Conservation (phyloP, 2,113 vertebrate genomes). For the Megaceryle torquata region DNA sequence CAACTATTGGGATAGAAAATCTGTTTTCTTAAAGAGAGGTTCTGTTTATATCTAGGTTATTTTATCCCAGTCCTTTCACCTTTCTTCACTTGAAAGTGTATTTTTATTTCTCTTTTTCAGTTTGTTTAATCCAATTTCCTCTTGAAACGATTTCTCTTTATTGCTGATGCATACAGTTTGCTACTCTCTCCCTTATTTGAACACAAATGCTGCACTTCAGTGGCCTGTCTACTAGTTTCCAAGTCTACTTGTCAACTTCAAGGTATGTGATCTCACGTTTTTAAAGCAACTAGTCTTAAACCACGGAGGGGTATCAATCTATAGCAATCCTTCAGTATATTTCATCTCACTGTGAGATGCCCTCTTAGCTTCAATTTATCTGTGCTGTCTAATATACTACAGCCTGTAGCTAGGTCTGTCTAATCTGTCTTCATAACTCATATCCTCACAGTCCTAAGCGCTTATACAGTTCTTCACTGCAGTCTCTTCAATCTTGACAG, state of each 20-base stretch:
- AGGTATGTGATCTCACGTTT: neutral
- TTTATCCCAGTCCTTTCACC: neutral
- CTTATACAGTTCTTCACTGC: neutral
- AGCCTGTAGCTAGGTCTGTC: conserved; percentile 40
- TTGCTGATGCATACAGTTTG: neutral
- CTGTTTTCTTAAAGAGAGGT: neutral
- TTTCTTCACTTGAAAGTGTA: neutral
- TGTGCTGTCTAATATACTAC: conserved; percentile 41
- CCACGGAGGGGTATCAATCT: neutral
- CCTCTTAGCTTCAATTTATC: conserved; percentile 57
- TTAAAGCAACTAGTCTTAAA: conserved; percentile 2
- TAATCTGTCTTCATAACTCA: conserved; percentile 66
- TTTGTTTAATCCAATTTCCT: neutral
- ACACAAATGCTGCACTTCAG: neutral
- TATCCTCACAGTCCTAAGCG: conserved; percentile 40
- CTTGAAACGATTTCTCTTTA: neutral
- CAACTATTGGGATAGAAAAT: neutral
- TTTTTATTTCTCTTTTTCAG: neutral
- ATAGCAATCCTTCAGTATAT: conserved; percentile 21
- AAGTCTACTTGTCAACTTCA: neutral
- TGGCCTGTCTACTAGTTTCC: neutral
- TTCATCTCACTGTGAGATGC: conserved; percentile 24
- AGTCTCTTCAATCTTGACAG: conserved; percentile 40
- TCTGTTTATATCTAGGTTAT: neutral
- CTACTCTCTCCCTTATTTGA: neutral